Conservation (phyloP, 92 coral and sea anemone genomes). For the Bergia puertoricense region DNA sequence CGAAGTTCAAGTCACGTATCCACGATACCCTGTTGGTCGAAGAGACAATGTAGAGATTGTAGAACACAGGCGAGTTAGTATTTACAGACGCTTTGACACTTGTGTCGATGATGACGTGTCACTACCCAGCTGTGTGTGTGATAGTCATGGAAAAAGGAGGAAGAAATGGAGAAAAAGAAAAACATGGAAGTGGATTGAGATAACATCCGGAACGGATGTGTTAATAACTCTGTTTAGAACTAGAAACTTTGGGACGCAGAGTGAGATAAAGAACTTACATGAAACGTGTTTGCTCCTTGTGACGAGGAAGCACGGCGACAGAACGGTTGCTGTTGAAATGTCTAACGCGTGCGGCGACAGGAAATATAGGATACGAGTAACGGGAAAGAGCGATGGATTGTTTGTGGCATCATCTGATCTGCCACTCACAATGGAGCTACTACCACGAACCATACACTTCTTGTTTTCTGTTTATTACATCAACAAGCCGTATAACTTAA, state of each 20-base stretch:
- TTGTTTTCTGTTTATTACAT: conserved; percentile 72
- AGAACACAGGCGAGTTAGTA: conserved; percentile 78
- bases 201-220: conserved; percentile 59
- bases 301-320: conserved; percentile 70
- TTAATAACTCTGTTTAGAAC: conserved; percentile 61
- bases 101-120: conserved; percentile 79
- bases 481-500: conserved; percentile 65
- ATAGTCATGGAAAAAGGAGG: conserved; percentile 52
- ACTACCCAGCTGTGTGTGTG: conserved; percentile 78
- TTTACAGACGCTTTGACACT: conserved; percentile 77
- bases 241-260: conserved; percentile 69
- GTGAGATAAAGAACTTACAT: conserved; percentile 74
- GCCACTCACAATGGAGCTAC: conserved; percentile 58
- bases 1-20: conserved; percentile 75
- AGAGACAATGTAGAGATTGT: conserved; percentile 47
- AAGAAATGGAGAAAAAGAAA: conserved; percentile 47
- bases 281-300: conserved; percentile 74
- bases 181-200: conserved; percentile 63
- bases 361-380: conserved; percentile 62
- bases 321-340: conserved; percentile 71
- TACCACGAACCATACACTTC: conserved; percentile 76
- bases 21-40: conserved; percentile 11
- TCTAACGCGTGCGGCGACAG: conserved; percentile 72
- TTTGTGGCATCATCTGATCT: conserved; percentile 57
- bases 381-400: conserved; percentile 72